A percentile compares a stretch with the other conserved stretches of the same genome.
These are phyloP conservation scores for Tupaia tana DNA, from an alignment of 2,113 vertebrate species.

Conservation along the genomic window DNA sequence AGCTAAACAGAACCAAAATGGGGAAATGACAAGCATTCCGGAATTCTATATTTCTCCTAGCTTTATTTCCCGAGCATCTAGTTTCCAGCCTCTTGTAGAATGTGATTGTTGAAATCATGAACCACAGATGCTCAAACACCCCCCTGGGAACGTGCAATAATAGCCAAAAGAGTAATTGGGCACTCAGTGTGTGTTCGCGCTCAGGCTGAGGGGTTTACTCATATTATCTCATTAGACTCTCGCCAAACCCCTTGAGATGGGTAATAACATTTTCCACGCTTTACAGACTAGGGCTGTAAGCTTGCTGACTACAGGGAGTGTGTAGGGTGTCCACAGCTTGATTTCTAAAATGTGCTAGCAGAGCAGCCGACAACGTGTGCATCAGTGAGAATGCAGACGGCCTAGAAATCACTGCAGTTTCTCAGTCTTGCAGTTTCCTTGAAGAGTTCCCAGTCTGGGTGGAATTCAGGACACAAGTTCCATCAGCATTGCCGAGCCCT, in stretches of 20 bases:
- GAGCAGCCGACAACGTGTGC: not conserved
- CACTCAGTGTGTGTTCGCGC: not conserved
- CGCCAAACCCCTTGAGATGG: not conserved
- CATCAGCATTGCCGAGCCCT: not conserved
- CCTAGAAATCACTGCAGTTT: not conserved
- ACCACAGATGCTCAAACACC: not conserved
- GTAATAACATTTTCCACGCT: not conserved
- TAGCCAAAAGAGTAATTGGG: not conserved
- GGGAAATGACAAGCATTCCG: not conserved
- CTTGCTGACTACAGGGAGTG: accelerated
- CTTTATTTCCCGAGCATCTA: not conserved
- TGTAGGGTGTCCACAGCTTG: not conserved
- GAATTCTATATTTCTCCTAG: not conserved
- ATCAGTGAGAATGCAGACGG: not conserved
- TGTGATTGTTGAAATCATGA: not conserved
- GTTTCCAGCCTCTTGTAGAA: not conserved
- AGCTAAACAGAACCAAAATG: not conserved
- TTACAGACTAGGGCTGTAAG: not conserved
- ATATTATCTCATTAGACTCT: not conserved
- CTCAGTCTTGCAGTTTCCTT: not conserved
- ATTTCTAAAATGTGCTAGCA: not conserved
- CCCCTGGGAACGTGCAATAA: not conserved
- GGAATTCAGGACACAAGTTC: not conserved
- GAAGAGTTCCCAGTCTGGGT: not conserved
- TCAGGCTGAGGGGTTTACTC: not conserved